Evolutionary conservation across 2,888 invertebrate species (phyloP), one percentile per base, ranked within the genome.

Genomic region (Sinelater perroti): DNA sequence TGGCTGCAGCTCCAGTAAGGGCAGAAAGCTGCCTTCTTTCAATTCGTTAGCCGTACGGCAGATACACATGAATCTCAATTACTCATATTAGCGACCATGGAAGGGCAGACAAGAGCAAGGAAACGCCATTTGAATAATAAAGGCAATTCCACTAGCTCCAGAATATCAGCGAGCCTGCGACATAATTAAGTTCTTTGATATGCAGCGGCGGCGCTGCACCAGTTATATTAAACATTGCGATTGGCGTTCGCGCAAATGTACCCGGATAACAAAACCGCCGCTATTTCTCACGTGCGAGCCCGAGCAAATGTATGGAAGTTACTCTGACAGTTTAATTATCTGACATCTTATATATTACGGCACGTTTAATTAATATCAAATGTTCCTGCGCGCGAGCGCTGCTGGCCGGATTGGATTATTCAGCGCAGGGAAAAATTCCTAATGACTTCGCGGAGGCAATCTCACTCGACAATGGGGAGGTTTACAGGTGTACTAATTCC

Each of bases 241-340:
- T 28, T 28, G 28, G 10, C 8, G 10, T 28, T 28, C 28, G 28
- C 28, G 5, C 28, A 28, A 28, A 10, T 5, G 28, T 28, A 28
- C 2, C 2, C 10, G 10, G 28, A 28, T 8, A 28, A 10, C 8
- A 28, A 28, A 17, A 16, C n/a, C n/a, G 8, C 5, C 16, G 18
- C 35, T n/a, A 35, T 35, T 35, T 35, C 35, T 18, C 16, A 13
- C 14, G n/a, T 14, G 3, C 7, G 18, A 1, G 13, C 35, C n/a
- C 18, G 7, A 35, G 35, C 18, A 35, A 35, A 35, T 35, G 8
- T 10, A 16, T 17, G 35, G 35, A 35, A 35, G 14, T 35, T 35
- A 35, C 18, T 35, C 35, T 17, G 35, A 35, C 35, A 35, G 35
- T 35, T 35, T 35, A 35, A 35, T 35, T 35, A 35, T 35, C 35